phyloP scores from a whole-genome alignment of 2,888 invertebrate genomes.

The Drosophila affinis region DNA sequence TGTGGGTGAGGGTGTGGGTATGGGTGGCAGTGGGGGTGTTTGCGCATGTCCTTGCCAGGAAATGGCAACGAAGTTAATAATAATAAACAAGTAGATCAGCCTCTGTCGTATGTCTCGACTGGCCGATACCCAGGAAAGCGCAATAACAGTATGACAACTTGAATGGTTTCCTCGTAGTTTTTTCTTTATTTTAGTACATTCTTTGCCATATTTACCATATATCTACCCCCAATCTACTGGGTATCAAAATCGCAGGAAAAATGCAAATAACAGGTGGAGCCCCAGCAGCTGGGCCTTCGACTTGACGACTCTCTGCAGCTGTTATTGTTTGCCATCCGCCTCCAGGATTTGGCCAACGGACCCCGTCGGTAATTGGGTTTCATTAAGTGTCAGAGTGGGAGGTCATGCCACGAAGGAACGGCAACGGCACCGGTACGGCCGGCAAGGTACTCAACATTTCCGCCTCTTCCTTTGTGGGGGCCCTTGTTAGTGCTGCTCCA shows the following conservation, averaged over 20 bases:
- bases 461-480: constrained; percentile 47
- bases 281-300: constrained; percentile 48
- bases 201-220: background rate
- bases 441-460: constrained; percentile 31
- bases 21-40: constrained; percentile 60
- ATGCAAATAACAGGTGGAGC: constrained; percentile 75
- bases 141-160: background rate
- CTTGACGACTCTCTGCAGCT: constrained; percentile 57
- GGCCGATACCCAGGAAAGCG: background rate
- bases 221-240: background rate
- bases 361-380: constrained; percentile 69
- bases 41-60: constrained; percentile 74
- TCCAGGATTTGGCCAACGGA: constrained; percentile 25
- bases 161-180: too few relatives aligned
- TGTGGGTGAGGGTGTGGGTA: constrained; percentile 15
- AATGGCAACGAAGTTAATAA: constrained; percentile 40
- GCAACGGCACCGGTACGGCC: background rate
- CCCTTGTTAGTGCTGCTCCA: constrained; percentile 55
- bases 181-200: too few relatives aligned
- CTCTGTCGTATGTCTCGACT: constrained; percentile 3
- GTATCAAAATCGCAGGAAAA: constrained; percentile 42
- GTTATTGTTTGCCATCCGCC: constrained; percentile 63
- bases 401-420: too few relatives aligned
- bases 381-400: constrained; percentile 42
- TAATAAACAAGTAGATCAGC: constrained; percentile 56